Percentiles rank a stretch among this genome's conserved stretches.
These are phyloP conservation scores for Lamellibrachia columna DNA, from an alignment of 2,888 invertebrate species.

Conservation along the genomic window DNA sequence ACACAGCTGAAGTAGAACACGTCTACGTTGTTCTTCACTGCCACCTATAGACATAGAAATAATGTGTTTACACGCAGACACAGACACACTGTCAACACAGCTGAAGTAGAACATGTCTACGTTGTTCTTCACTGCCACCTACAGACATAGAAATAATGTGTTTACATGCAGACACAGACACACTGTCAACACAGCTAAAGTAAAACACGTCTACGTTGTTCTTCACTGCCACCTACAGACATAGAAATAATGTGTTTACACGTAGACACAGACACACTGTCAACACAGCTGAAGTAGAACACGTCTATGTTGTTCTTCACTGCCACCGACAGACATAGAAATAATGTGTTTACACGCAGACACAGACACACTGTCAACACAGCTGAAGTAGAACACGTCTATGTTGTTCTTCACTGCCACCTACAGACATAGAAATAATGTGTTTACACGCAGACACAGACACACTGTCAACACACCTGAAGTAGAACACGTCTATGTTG, in stretches of 20 bases:
- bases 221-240: slow-evolving; percentile 88
- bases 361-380: too few relatives aligned
- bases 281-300: slow-evolving; percentile 87
- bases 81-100: slow-evolving; percentile 71
- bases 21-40: slow-evolving; percentile 97
- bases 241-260: too few relatives aligned
- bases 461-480: too few relatives aligned
- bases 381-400: slow-evolving; percentile 97
- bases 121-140: slow-evolving; percentile 98
- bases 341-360: too few relatives aligned
- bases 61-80: slow-evolving; percentile 67
- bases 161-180: slow-evolving; percentile 67
- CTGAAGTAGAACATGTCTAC: slow-evolving; percentile 99
- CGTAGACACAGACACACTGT: too few relatives aligned
- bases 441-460: too few relatives aligned
- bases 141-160: slow-evolving; percentile 44
- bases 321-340: slow-evolving; percentile 77
- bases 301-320: slow-evolving; percentile 98
- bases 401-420: slow-evolving; percentile 98
- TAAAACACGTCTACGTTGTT: slow-evolving; percentile 99
- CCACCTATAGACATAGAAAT: slow-evolving; percentile 75
- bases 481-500: slow-evolving; percentile 97
- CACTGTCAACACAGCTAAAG: slow-evolving; percentile 75
- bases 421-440: slow-evolving; percentile 65
- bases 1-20: slow-evolving; percentile 97